Evolutionary conservation across 2,888 invertebrate genomes (phyloP).

Genomic region (Lumbricus terrestris): DNA sequence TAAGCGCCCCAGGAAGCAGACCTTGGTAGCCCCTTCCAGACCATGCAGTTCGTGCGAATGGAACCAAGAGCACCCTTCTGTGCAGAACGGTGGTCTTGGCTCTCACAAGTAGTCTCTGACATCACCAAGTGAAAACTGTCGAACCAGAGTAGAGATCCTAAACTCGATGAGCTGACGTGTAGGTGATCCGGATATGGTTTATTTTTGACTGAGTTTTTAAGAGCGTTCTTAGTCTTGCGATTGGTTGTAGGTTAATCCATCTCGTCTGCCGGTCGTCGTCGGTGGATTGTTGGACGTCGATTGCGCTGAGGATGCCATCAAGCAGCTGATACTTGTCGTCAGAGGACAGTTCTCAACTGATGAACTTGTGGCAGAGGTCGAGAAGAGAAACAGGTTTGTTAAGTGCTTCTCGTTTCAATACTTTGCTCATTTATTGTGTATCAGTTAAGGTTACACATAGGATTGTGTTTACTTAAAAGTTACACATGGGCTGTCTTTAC

Average conservation of each 20-base stretch:
- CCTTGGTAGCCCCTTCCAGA: no score
- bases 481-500: no score
- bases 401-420: neutral
- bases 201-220: neutral
- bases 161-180: no score
- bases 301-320: slow-evolving; percentile 97
- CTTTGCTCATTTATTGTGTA: neutral
- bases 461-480: no score
- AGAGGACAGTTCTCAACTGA: slow-evolving; percentile 94
- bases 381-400: slow-evolving; percentile 62
- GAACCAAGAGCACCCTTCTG: no score
- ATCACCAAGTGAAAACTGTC: no score
- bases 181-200: neutral
- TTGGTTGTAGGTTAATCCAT: slow-evolving; percentile 80
- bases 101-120: no score
- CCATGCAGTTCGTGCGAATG: no score
- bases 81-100: no score
- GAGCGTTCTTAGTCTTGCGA: neutral
- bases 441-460: neutral
- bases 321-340: slow-evolving; percentile 94
- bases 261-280: slow-evolving; percentile 93
- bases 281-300: slow-evolving; percentile 97
- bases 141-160: no score
- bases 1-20: no score
- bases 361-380: slow-evolving; percentile 89